A percentile compares a stretch with the other conserved stretches of the same genome.
Conservation (phyloP, 2,113 vertebrate species). For the Mohoua ochrocephala region DNA sequence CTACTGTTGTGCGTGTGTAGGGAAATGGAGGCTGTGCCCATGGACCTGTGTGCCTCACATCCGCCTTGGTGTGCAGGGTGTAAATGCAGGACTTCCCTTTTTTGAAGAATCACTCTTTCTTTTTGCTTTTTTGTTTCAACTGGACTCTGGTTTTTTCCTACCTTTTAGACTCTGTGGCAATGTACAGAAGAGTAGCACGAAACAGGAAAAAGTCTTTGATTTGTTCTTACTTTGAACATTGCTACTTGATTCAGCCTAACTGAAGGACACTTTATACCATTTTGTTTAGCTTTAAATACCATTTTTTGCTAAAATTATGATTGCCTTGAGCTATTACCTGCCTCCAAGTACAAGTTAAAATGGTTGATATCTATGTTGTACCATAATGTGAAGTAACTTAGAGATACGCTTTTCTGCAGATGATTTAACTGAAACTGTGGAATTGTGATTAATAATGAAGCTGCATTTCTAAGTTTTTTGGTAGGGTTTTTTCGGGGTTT, state of each 20-base stretch:
- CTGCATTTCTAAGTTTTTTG: neutral
- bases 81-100: neutral
- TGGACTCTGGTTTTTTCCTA: neutral
- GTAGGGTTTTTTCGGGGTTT: neutral
- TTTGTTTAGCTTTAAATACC: neutral
- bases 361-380: neutral
- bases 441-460: neutral
- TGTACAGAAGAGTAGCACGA: neutral
- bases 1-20: neutral
- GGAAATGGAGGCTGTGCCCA: neutral
- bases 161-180: neutral
- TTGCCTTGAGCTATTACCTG: neutral
- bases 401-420: neutral
- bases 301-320: neutral
- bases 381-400: neutral
- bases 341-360: neutral
- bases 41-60: neutral
- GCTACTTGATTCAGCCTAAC: neutral
- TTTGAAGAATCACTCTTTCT: neutral
- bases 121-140: neutral
- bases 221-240: neutral
- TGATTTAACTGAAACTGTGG: neutral
- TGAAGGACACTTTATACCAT: neutral
- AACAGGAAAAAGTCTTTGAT: neutral
- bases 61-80: neutral